Evolutionary conservation across 2,888 invertebrate species (phyloP).

Genomic region (Itoplectis maculator): DNA sequence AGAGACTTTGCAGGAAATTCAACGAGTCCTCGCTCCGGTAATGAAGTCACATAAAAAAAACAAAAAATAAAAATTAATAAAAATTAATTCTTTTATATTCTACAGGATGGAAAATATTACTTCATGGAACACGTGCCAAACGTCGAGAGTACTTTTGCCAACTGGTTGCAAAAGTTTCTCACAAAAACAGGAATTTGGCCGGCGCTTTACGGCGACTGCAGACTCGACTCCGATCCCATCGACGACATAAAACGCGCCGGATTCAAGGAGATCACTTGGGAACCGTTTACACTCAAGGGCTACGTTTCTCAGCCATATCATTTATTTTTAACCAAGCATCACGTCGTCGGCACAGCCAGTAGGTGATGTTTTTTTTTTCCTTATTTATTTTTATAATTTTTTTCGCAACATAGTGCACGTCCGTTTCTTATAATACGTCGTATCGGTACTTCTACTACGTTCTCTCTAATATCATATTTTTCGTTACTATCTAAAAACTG

Average conservation of each 20-base stretch:
- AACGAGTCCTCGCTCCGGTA: conserved; percentile 79
- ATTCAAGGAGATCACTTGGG: conserved; percentile 76
- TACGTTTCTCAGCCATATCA: conserved; percentile 77
- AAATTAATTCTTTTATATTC: conserved; percentile 22
- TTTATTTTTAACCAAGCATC: conserved; percentile 76
- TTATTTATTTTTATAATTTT: conserved; percentile 1
- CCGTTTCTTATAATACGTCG: background rate
- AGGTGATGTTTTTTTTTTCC: conserved; percentile 69
- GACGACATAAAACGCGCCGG: conserved; percentile 73
- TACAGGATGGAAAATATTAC: conserved; percentile 79
- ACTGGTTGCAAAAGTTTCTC: conserved; percentile 76
- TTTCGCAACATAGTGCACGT: background rate
- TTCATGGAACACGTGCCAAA: conserved; percentile 81
- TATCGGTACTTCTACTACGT: background rate
- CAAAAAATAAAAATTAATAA: too few relatives aligned
- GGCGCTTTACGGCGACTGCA: conserved; percentile 79
- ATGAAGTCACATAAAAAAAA: conserved; percentile 61
- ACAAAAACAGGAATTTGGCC: conserved; percentile 80
- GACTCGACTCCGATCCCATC: conserved; percentile 75
- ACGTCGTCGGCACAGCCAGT: conserved; percentile 78
- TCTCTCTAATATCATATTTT: background rate
- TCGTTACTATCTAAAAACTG: conserved; percentile 22
- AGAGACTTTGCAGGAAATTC: conserved; percentile 78
- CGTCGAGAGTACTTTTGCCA: conserved; percentile 70
- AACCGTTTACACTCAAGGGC: conserved; percentile 74